phyloP scores from a whole-genome alignment of 2,113 vertebrate species.

The Elgaria multicarinata region DNA sequence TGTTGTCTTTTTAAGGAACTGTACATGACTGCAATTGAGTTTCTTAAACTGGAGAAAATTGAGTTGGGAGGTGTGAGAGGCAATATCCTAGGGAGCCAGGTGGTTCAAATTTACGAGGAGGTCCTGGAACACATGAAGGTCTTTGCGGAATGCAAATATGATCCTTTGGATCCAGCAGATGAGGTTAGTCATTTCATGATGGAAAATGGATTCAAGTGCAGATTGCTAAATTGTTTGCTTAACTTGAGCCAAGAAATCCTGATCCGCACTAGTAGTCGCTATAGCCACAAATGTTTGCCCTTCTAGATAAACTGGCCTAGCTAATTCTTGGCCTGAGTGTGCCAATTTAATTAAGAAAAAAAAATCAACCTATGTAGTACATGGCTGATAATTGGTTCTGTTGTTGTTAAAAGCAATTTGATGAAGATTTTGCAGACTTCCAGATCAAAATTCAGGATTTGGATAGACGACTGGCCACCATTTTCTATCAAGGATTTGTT shows the following conservation, averaged over 20 bases:
- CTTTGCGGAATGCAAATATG: slow-evolving; percentile 75
- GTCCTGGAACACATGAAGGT: slow-evolving; percentile 74
- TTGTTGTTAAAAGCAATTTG: slow-evolving; percentile 65
- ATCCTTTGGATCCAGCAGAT: slow-evolving; percentile 77
- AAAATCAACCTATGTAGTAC: accelerated
- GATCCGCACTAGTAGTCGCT: accelerated
- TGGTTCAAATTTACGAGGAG: slow-evolving; percentile 75
- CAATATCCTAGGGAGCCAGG: slow-evolving; percentile 57
- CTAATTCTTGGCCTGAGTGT: accelerated
- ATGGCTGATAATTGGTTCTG: accelerated
- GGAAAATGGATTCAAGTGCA: neutral
- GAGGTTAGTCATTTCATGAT: slow-evolving; percentile 59
- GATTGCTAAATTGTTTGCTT: neutral
- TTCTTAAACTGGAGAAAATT: slow-evolving; percentile 78
- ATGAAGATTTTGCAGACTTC: slow-evolving; percentile 73
- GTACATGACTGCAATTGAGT: slow-evolving; percentile 69
- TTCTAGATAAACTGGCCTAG: accelerated
- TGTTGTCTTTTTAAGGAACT: slow-evolving; percentile 72
- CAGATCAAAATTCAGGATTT: slow-evolving; percentile 75
- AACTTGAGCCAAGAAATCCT: accelerated
- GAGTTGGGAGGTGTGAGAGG: slow-evolving; percentile 77
- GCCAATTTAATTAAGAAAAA: neutral
- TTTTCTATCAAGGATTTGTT: slow-evolving; percentile 76
- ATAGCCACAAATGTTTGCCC: accelerated
- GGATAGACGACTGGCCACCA: slow-evolving; percentile 77